Percentiles rank a stretch among this genome's conserved stretches.
These are phyloP conservation scores for Podarcis muralis DNA, from an alignment of 2,113 vertebrate species.

Conservation along the genomic window DNA sequence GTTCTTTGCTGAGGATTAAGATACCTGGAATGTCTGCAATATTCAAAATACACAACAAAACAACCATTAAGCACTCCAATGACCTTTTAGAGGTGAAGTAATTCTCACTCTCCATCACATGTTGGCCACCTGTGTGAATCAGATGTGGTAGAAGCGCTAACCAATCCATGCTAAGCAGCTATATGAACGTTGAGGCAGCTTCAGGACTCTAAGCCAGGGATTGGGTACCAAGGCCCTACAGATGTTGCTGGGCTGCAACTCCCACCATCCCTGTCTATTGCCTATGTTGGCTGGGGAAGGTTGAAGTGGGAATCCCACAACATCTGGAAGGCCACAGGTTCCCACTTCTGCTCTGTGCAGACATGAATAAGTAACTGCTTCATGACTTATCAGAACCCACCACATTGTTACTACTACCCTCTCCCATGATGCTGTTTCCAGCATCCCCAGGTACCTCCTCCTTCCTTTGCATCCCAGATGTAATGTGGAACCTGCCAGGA, in stretches of 20 bases:
- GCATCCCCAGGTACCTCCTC: constrained; percentile 75
- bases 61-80: neutral
- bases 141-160: neutral
- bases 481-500: constrained; percentile 82
- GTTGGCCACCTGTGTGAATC: neutral
- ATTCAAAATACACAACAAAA: neutral
- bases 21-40: neutral
- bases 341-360: neutral
- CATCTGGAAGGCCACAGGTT: neutral
- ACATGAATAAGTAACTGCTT: neutral
- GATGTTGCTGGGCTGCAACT: too few relatives aligned
- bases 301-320: neutral
- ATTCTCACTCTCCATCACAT: neutral
- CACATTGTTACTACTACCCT: neutral
- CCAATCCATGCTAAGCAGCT: neutral
- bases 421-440: constrained; percentile 4
- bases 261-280: too few relatives aligned
- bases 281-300: neutral
- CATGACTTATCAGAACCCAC: constrained; percentile 64
- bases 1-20: neutral
- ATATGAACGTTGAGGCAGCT: neutral
- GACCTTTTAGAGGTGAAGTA: neutral
- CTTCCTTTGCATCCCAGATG: constrained; percentile 76
- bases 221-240: neutral
- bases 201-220: neutral